Evolutionary conservation across 2,888 invertebrate species (phyloP), one percentile per base, ranked within the genome.

Genomic region (Leptopilina myrica): DNA sequence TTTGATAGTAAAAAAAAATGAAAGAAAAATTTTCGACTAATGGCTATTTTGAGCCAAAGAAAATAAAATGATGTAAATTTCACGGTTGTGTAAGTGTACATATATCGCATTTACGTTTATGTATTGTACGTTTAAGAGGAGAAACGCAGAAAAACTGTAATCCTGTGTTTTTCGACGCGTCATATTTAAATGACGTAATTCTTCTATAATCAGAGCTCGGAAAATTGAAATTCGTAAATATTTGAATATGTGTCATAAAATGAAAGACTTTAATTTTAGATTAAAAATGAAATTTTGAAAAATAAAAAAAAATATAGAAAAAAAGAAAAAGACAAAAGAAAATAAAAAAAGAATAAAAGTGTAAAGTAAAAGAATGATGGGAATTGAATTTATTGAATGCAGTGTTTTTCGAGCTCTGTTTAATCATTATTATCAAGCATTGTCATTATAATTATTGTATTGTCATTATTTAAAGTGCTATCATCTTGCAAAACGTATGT

Each of bases 71-170:
- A 73, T 73, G 56, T 33, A 20, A 73, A 73, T 8, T 56, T 73
- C 33, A 14, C 26, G 33, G 73, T 73, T 56, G 46, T 67, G 67
- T 73, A 56, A 26, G 56, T 56, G 73, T 73, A 73, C 26, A 73
- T 73, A 73, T 73, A 56, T 56, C 26, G 80, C 82, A 84, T 81
- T 82, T 82, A 80, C 77, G 62, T 81, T 81, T 78, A 56, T 78
- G 79, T 75, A 79, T 43, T 43, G 43, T 83, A 83, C 40, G 59
- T 83, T 84, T 84, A 82, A 84, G 82, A 33, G 33, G 33, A 33
- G 80, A 80, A 81, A 83, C 80, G 82, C 83, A 83, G 80, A 83
- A 33, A 33, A 33, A 78, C 82, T 81, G 76, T 83, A 84, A 81
- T 79, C 83, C 78, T 82, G 83, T 83, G 81, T 84, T 81, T 33